Base-by-base conservation (phyloP, 2,797 vertebrate species). In the Gambelia wislizenii region DNA sequence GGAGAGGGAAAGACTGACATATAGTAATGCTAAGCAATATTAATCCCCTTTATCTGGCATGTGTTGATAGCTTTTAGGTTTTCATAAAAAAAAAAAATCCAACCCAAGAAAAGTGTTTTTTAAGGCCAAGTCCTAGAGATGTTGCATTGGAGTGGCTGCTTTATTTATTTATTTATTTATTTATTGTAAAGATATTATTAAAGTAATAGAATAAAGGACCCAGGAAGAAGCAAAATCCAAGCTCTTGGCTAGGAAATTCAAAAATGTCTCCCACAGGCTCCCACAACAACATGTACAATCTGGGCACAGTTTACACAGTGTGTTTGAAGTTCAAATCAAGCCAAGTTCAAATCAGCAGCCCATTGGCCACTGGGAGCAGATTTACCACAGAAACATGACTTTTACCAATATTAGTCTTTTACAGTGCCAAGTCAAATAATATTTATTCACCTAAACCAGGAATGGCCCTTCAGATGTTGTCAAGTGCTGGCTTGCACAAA, bases 41-140 rank as follows among this genome's bases (percentile, higher is more conserved):
- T 72, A 85, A 70, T 83, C 30, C 2, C 0, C 85, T 30, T 74
- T 76, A 49, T n/a, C 30, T 80, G 49, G 54, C 87, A 61, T 92
- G 80, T 8, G 78, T 91, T 92, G 79, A 77, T 94, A 47, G 27
- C 6, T 64, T 92, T 92, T 89, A 91, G 81, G 82, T 88, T 91
- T 92, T 64, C 89, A 77, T 83, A 91, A 69, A 87, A 90, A 83
- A 91, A 89, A 82, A 87, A 89, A 72, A 44, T 74, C 22, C 4
- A 42, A 10, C 47, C 36, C 42, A 25, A 74, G 70, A 74, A 7
- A 47, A 52, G 18, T 36, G 25, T 25, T n/a, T 70, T 13, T 42
- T 5, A 72, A 27, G n/a, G 18, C 7, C 84, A 56, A 25, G 4
- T 27, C 27, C 27, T 85, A 8, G 70, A 42, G 36, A 30, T 42